These are phyloP conservation scores for Tridacna gigas DNA, from an alignment of 2,888 invertebrate species.

Conservation along the genomic window DNA sequence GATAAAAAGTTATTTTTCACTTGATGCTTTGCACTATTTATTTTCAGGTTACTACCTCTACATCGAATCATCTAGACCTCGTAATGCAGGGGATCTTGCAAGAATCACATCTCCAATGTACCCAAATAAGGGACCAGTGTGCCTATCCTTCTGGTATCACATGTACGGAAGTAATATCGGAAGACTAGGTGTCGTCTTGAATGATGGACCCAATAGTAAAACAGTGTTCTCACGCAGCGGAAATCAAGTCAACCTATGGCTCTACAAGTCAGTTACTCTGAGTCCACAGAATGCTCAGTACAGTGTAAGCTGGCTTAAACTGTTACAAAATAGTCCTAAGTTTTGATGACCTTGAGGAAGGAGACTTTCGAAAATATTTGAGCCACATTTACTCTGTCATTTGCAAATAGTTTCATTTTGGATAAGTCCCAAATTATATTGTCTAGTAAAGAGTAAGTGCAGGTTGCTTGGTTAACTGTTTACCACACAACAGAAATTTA, in stretches of 20 bases:
- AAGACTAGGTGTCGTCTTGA: conserved; percentile 75
- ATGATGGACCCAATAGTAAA: conserved; percentile 54
- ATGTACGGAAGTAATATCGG: conserved; percentile 78
- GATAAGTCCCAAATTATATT: too few species aligned
- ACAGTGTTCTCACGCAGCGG: conserved; percentile 70
- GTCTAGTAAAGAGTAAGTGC: too few species aligned
- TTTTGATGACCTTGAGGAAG: neutral
- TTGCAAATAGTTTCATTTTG: too few species aligned
- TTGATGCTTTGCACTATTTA: neutral
- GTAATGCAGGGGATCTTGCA: conserved; percentile 87
- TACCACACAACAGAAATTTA: too few species aligned
- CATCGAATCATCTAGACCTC: conserved; percentile 85
- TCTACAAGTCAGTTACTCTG: conserved; percentile 67
- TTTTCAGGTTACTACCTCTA: conserved; percentile 77
- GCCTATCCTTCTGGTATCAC: conserved; percentile 83
- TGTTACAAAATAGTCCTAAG: too few species aligned
- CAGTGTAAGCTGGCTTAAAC: conserved; percentile 48
- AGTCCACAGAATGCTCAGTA: conserved; percentile 55
- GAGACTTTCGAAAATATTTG: neutral
- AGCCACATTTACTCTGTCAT: too few species aligned
- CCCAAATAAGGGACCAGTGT: conserved; percentile 65
- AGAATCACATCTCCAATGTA: conserved; percentile 77
- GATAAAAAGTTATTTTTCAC: too few species aligned
- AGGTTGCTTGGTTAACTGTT: too few species aligned
- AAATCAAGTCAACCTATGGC: conserved; percentile 79